A percentile compares a stretch with the other conserved stretches of the same genome.
Evolutionary conservation across 1,140 invertebrate species (phyloP).

Genomic region (Nephotettix cincticeps): DNA sequence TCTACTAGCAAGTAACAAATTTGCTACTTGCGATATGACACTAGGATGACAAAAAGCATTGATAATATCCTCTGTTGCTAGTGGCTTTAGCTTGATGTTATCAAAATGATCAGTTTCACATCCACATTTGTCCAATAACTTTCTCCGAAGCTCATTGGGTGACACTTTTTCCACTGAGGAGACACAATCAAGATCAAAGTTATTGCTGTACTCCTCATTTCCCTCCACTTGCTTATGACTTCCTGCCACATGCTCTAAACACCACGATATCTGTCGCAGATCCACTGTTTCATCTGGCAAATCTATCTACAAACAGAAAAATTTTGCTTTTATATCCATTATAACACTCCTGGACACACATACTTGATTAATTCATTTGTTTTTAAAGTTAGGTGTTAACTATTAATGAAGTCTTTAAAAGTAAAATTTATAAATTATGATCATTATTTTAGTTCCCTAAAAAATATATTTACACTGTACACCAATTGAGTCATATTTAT

Average conservation of each 20-base stretch:
- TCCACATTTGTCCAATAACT: neutral
- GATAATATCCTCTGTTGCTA: conserved; percentile 21
- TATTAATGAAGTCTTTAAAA: too few relatives aligned
- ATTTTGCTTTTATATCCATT: too few relatives aligned
- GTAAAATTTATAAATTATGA: too few relatives aligned
- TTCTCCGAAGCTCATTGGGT: neutral
- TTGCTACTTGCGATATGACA: conserved; percentile 26
- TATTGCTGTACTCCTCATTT: neutral
- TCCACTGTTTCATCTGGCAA: neutral
- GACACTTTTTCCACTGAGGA: neutral
- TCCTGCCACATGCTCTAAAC: neutral
- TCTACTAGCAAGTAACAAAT: too few relatives aligned
- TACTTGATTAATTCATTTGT: too few relatives aligned
- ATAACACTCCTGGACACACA: too few relatives aligned
- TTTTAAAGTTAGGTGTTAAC: too few relatives aligned
- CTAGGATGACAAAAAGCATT: conserved; percentile 34
- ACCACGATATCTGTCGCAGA: conserved; percentile 20
- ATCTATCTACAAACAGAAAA: conserved; percentile 4
- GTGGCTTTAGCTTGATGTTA: neutral
- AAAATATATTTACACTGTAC: too few relatives aligned
- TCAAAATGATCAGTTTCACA: neutral
- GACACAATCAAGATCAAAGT: neutral
- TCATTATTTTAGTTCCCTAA: too few relatives aligned
- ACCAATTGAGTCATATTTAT: too few relatives aligned
- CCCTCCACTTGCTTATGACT: neutral